phyloP scores from a whole-genome alignment of 2,113 vertebrate genomes.

The Pitta sordida region DNA sequence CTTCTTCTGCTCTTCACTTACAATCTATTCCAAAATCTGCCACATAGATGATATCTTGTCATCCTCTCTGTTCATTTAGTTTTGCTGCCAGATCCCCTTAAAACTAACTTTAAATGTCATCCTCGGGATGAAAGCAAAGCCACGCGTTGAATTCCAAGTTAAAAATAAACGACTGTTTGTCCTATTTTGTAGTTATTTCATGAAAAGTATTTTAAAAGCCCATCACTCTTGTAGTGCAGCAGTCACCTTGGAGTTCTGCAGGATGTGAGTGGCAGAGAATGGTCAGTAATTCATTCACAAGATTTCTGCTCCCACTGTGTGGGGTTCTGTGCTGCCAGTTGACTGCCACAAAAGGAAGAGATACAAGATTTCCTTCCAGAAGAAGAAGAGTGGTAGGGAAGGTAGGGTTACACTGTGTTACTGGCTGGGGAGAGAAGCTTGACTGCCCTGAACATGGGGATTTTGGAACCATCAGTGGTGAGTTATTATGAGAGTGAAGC shows the following conservation, averaged over 20 bases:
- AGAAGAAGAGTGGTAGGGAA: not conserved
- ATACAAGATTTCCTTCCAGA: not conserved
- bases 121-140: not conserved
- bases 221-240: not conserved
- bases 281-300: not conserved
- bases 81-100: conserved; percentile 15
- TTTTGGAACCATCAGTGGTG: not conserved
- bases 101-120: not conserved
- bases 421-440: not conserved
- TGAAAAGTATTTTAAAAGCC: not conserved
- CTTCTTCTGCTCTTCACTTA: conserved; percentile 59
- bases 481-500: not conserved
- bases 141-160: not conserved
- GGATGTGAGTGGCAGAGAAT: not conserved
- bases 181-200: not conserved
- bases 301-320: not conserved
- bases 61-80: not conserved
- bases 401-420: not conserved
- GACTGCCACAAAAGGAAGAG: not conserved
- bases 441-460: not conserved
- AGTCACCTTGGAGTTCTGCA: not conserved
- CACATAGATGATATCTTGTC: conserved; percentile 2
- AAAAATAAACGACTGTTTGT: not conserved
- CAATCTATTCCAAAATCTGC: conserved; percentile 16
- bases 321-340: not conserved